Base-by-base conservation (phyloP, 92 coral and sea anemone genomes). In the Phymanthus crucifer region DNA sequence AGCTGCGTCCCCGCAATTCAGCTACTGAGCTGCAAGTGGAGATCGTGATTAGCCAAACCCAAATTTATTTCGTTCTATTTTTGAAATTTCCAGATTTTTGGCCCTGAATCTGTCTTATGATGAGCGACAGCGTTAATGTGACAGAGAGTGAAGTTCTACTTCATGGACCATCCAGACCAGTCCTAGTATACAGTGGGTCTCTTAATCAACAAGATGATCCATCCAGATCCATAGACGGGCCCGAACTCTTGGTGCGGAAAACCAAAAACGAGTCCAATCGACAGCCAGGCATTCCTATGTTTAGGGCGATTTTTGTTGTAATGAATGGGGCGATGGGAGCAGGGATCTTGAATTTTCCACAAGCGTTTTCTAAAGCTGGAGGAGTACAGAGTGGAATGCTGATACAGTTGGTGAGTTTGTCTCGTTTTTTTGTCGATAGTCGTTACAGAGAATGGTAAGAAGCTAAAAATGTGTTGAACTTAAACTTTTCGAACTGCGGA, bases 311-410 rank as follows among this genome's bases (percentile, higher is more conserved):
- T 33, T 85, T 95, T 79, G 88, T 95, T 29, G 93, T 95, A 0
- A 93, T 92, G 29, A 95, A 93, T 82, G 89, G 95, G 2, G 95
- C 97, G 0, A 86, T 95, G 54, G 98, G 98, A 26, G 98, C 98
- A 19, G 98, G 98, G 0, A 90, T 95, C 86, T 84, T 95, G 83
- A 95, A 95, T 77, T 95, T 95, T 83, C 98, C 98, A 21, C 93
- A 85, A 32, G 98, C 98, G 2, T 95, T 90, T 73, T 88, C 90
- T 26, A 78, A 90, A 72, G 87, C 95, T 11, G 98, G 98, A 3
- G 98, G 97, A 4, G 86, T 95, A 9, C 85, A 72, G 1, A 79
- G 87, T 12, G 98, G 95, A 1, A 52, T 95, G 86, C 35, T 80
- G 6, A 86, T 91, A 1, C 97, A 95, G 78, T 74, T 87, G 79